Base-by-base conservation (phyloP, 1,140 invertebrate genomes). In the Lasioglossum albipes region DNA sequence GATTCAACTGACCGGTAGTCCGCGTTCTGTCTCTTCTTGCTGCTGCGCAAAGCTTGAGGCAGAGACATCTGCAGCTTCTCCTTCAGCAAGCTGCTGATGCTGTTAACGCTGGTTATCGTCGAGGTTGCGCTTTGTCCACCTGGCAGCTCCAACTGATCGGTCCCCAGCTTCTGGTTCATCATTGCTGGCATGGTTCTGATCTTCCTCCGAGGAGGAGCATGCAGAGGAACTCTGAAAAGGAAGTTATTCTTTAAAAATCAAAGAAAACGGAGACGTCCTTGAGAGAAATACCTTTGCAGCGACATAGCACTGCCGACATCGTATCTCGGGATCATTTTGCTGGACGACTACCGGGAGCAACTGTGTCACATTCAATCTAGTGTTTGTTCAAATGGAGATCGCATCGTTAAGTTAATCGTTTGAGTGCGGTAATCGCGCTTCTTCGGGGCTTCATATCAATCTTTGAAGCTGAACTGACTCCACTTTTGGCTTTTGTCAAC, bases 61-160 rank as follows among this genome's bases (percentile, higher is more conserved):
- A 93, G 90, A 0, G 93, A 91, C 61, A 97, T 95, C 92, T 97
- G 96, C 68, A 97, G 93, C 94, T 97, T 97, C 88, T 97, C 97
- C 83, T 95, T 96, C 2, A 97, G 93, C 62, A 97, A 92, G 91
- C 96, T 97, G 64, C 96, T 96, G 64, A 97, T 94, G 2, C 96
- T 97, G 89, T 97, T 97, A 62, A 97, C 95, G 73, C 96, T 97
- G 0, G 96, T 97, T 83, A 97, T 96, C 7, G 97, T 97, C 78
- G 96, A 96, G 68, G 94, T 95, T 0, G 95, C 95, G 74, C 93
- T 94, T 57, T 93, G 92, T 6, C 86, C 89, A 2, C 81, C 81
- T 5, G 92, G 88, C 27, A 91, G 85, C 77, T 93, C 92, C 81
- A 90, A 86, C 9, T 89, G 75, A 67, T 93, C 90, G 68, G 89